Percentiles rank a stretch among this genome's conserved stretches.
Evolutionary conservation across 2,797 vertebrate species (phyloP).

Genomic region (Bradypodion pumilum): DNA sequence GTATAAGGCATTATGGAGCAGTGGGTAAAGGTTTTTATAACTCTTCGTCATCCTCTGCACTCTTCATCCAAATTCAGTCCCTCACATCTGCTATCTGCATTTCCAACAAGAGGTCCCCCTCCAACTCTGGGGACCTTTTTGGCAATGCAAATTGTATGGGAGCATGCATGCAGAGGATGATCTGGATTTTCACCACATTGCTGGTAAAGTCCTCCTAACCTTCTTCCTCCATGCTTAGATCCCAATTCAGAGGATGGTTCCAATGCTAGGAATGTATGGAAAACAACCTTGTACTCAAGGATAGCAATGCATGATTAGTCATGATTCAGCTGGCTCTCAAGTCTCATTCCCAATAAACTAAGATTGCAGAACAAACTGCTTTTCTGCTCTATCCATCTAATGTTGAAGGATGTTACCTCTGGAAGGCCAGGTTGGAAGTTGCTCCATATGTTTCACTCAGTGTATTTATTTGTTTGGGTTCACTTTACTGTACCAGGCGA

Average conservation of each 20-base stretch:
- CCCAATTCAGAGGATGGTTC: not conserved
- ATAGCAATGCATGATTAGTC: not conserved
- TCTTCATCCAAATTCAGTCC: not conserved
- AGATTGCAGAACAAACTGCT: not conserved
- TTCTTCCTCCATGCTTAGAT: not conserved
- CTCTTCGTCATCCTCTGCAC: not conserved
- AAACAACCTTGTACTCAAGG: not conserved
- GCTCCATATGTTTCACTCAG: not conserved
- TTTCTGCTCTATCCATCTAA: not conserved
- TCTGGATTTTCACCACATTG: no score
- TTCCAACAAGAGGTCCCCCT: not conserved
- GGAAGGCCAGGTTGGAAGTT: not conserved
- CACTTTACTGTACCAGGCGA: no score
- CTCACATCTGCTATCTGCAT: not conserved
- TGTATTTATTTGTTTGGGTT: no score
- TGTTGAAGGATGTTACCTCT: not conserved
- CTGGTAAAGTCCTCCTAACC: no score
- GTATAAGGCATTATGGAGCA: not conserved
- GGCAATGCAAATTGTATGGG: not conserved
- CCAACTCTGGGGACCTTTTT: not conserved
- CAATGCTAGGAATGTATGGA: not conserved
- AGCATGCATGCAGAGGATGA: not conserved
- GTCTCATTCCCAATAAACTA: not conserved
- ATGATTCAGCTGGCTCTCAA: not conserved
- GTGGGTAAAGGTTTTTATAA: not conserved